A percentile compares a stretch with the other conserved stretches of the same genome.
Evolutionary conservation across 2,113 vertebrate species (phyloP).

Genomic region (Falco punctatus): DNA sequence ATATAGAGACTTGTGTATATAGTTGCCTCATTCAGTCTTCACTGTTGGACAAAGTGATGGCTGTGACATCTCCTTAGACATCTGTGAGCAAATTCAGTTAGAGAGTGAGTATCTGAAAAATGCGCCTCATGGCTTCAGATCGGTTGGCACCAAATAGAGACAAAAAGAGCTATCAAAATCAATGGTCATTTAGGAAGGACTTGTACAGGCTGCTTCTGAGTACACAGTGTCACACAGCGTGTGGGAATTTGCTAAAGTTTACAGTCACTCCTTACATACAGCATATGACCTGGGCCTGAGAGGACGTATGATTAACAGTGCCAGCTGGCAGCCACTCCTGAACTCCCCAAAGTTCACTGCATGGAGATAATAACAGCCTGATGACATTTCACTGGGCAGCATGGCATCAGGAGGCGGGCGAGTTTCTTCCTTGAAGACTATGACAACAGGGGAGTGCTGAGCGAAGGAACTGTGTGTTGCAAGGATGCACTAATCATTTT

Average conservation of each 20-base stretch:
- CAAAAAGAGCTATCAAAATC: background rate
- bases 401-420: background rate
- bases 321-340: background rate
- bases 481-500: background rate
- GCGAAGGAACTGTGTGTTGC: background rate
- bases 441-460: background rate
- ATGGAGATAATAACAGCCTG: background rate
- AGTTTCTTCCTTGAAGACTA: background rate
- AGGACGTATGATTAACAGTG: rapidly evolving
- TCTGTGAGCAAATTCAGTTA: background rate
- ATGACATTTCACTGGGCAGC: background rate
- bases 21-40: background rate
- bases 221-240: rapidly evolving
- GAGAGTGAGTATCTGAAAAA: background rate
- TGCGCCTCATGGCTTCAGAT: background rate
- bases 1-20: background rate
- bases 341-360: background rate
- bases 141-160: background rate
- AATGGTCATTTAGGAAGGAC: background rate
- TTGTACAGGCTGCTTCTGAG: background rate
- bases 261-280: background rate
- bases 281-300: rapidly evolving
- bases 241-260: background rate
- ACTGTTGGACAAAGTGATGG: background rate
- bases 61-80: background rate